Evolutionary conservation across 1,140 invertebrate species (phyloP), one percentile per base, ranked within the genome.

Genomic region (Homarus americanus): DNA sequence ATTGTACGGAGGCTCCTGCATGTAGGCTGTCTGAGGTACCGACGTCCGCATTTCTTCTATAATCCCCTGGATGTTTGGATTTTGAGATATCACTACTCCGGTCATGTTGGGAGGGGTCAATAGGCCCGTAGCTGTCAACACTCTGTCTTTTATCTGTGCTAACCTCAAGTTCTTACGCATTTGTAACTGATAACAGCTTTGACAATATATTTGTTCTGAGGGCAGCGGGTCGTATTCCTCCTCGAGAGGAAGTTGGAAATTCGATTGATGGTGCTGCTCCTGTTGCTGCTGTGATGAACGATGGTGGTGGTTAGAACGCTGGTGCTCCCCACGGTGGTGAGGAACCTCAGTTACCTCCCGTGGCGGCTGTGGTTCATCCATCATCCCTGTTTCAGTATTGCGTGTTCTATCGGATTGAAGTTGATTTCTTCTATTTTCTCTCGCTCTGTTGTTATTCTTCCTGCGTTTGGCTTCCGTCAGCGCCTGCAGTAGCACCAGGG

Each of bases 61-160:
- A 83, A 90, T 90, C 38, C 36, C 49, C 63, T 90, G 87, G 24
- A 90, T 58, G 72, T 90, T 58, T 44, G 87, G 87, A 69, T 90
- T 90, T 24, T 76, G 44, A 36, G 87, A 83, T n/a, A 90, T 76
- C 87, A 90, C 87, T 76, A 90, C 80, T 24, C 87, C 87, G 17
- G 87, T 90, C 87, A 90, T 90, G 72, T 90, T 83, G 36, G 87
- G 87, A 5, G 87, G 87, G 10, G 41, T 90, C n/a, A 76, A 20
- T 28, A 90, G 87, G 12, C 87, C 87, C 53, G 87, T 90, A 49
- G 87, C 87, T 5, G 80, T 90, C 38, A 90, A 69, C 44, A 90
- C 87, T 20, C 80, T 80, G 53, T 90, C 87, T 58, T 90, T 90
- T 7, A 90, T 90, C 72, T 90, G 80, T 49, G 28, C 80, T 40